Evolutionary conservation across 2,797 vertebrate species (phyloP), one percentile per base, ranked within the genome.

Genomic region (Diceros bicornis): DNA sequence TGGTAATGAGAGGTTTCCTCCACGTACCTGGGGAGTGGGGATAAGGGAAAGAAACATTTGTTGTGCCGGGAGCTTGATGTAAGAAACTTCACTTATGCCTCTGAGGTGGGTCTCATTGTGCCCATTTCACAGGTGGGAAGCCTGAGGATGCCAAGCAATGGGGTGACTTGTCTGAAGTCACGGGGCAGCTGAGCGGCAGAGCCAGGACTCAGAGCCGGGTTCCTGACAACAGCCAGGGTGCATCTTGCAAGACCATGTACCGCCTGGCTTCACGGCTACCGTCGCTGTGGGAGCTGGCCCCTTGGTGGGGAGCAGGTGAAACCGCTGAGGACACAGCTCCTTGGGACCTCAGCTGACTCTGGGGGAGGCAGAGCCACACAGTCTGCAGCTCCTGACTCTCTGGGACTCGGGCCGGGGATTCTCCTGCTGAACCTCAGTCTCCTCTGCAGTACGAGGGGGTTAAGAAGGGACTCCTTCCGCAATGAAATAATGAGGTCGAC

Each of bases 201-300:
- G 23, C 41, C 47, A 11, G 7, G 59, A 16, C 61, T 47, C 32
- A 10, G 1, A 16, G 13, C 37, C 0, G 1, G 84, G 32, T 5
- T 64, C 82, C 90, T 37, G 41, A 41, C 3, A 20, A 20, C 0
- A 8, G n/a, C 21, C 52, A 27, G 29, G 52, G 66, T 7, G 18
- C 2, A 7, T 27, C 41, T 37, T 1, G 6, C 2, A 44, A 6
- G 41, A 29, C 59, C 41, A 7, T 17, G 4, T 20, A 21, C 50
- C 16, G 12, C 86, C 7, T 0, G 2, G 14, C 29, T 18, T 41
- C 6, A 2, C 0, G 0, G 23, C 62, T 52, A 59, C 47, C 7
- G 0, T 3, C 4, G n/a, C 52, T 18, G 32, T 18, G 34, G 50
- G 14, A 74, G 37, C 37, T 2, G 6, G 7, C 44, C 32, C 34